Base-by-base conservation (phyloP, 2,113 vertebrate genomes). In the Epinephelus moara region DNA sequence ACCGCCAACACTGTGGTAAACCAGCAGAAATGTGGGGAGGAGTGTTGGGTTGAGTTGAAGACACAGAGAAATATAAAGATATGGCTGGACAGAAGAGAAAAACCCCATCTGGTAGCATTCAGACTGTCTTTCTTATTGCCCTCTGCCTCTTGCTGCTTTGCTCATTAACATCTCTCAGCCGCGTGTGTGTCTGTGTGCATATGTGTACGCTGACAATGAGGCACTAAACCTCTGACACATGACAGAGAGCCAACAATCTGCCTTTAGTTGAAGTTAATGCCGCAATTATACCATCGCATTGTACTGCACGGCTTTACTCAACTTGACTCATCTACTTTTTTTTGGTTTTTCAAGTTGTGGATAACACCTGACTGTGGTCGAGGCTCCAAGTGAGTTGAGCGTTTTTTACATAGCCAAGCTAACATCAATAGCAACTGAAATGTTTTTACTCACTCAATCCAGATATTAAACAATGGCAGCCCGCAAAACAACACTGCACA, bases 101-200 rank as follows among this genome's bases (percentile, higher is more conserved):
- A 76, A 37, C 45, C 4, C 84, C 93, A 95, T 93, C 93, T 95
- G 94, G 88, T 90, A 89, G 78, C 80, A 59, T 90, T 93, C 93
- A 94, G 77, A 64, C 81, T 53, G 55, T 75, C 59, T 80, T 85
- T 87, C 67, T 75, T 73, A 19, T 64, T 83, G 49, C 70, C 67
- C 37, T 52, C 67, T 40, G 70, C 57, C 3, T 81, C 55, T 83
- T 61, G 75, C 89, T 92, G 81, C 85, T 94, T 92, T 90, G 70
- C 88, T 91, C 87, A 89, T 92, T 88, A 92, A 75, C 61, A 76
- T 89, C 63, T 53, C 37, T 73, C 62, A 82, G 42, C 63, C 59
- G 10, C 66, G 70, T 53, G 66, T 57, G 80, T 80, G 68, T 73
- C 52, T 66, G 23, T 63, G 71, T 63, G 42, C 15, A 62, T 42